These are phyloP conservation scores for Chunga burmeisteri DNA, from an alignment of 2,113 vertebrate genomes.

Conservation along the genomic window DNA sequence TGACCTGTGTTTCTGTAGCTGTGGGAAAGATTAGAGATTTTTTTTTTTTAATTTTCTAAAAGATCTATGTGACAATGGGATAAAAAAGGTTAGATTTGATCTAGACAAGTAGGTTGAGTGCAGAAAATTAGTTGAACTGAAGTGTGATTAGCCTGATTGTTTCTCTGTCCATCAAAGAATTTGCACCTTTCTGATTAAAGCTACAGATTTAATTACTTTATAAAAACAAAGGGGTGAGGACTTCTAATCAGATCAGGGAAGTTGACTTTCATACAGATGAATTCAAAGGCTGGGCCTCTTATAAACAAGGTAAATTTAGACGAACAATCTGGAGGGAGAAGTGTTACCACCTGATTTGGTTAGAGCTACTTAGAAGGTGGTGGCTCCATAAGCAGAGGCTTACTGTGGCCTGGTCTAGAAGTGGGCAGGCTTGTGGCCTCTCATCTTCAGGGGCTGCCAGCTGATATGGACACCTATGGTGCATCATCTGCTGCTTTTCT, in stretches of 20 bases:
- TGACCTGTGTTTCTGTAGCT: neutral
- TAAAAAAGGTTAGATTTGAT: neutral
- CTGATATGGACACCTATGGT: neutral
- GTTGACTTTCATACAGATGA: neutral
- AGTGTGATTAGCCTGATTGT: neutral
- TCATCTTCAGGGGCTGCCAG: neutral
- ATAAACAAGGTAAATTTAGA: neutral
- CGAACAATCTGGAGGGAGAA: neutral
- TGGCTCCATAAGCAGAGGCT: neutral
- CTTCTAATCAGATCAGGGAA: neutral
- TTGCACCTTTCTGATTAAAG: no score
- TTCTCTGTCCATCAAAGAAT: no score
- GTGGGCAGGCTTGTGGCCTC: neutral
- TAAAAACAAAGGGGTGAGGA: neutral
- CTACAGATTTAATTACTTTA: no score
- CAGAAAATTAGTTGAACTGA: neutral
- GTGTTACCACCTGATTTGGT: neutral
- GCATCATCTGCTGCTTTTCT: neutral
- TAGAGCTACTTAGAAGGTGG: neutral
- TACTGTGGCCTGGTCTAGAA: neutral
- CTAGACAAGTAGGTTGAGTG: neutral
- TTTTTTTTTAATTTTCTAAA: neutral
- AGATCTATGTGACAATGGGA: neutral
- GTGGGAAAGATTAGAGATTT: neutral
- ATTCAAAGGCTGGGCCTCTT: neutral